Evolutionary conservation across 2,113 vertebrate species (phyloP).

Genomic region (Laterallus jamaicensis): DNA sequence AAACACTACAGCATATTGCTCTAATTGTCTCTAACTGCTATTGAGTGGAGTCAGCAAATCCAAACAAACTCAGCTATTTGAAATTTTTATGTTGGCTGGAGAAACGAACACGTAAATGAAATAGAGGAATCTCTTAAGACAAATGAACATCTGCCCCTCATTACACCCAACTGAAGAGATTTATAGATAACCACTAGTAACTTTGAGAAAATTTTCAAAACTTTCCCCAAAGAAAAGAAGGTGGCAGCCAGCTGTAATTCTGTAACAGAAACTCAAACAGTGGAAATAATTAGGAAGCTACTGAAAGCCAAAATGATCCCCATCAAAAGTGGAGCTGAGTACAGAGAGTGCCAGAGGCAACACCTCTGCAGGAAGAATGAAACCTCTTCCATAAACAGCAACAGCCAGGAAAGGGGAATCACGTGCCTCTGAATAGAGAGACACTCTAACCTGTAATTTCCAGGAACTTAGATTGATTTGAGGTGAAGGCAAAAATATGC

Average conservation of each 20-base stretch:
- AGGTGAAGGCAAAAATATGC: neutral
- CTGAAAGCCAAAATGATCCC: neutral
- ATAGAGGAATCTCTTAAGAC: neutral
- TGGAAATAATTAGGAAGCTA: neutral
- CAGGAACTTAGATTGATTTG: neutral
- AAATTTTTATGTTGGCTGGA: neutral
- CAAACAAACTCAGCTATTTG: neutral
- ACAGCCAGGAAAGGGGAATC: neutral
- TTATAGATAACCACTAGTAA: neutral
- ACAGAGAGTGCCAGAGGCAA: neutral
- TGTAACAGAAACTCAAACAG: neutral
- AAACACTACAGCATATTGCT: neutral
- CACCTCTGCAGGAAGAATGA: neutral
- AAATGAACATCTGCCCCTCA: neutral
- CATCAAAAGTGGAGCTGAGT: neutral
- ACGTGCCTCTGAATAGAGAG: neutral
- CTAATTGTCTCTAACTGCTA: neutral
- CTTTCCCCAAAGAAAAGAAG: neutral
- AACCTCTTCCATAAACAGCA: neutral
- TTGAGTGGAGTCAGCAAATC: neutral
- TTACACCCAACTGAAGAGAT: neutral
- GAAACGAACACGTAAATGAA: neutral
- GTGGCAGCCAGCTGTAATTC: neutral
- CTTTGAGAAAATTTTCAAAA: neutral
- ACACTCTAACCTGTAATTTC: neutral